These are phyloP conservation scores for Paramisgurnus dabryanus DNA, from an alignment of 2,113 vertebrate genomes.

Conservation along the genomic window DNA sequence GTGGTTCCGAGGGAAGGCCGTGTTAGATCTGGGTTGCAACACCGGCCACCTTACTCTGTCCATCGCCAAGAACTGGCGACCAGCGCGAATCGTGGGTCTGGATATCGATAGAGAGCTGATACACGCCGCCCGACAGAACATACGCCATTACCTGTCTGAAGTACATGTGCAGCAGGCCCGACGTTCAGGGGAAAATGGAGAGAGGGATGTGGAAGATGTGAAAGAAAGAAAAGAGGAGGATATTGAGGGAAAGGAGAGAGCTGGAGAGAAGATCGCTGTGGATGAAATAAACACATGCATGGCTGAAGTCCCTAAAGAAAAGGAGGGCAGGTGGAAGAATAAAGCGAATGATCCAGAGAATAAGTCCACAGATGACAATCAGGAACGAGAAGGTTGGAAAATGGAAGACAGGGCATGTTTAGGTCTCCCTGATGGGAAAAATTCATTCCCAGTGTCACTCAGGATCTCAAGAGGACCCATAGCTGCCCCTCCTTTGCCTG, in stretches of 20 bases:
- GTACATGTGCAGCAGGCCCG: conserved; percentile 71
- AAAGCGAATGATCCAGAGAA: background rate
- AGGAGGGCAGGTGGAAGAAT: background rate
- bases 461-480: conserved; percentile 86
- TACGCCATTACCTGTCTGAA: conserved; percentile 88
- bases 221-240: conserved; percentile 47
- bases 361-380: background rate
- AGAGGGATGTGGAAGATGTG: conserved; percentile 5
- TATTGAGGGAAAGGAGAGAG: conserved; percentile 52
- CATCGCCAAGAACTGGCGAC: conserved; percentile 82
- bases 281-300: background rate
- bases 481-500: conserved; percentile 80
- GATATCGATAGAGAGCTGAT: conserved; percentile 85
- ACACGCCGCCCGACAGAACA: conserved; percentile 85
- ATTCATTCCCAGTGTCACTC: conserved; percentile 81
- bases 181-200: conserved; percentile 37
- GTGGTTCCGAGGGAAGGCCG: conserved; percentile 86
- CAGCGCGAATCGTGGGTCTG: conserved; percentile 82
- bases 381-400: background rate
- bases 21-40: conserved; percentile 91
- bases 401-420: background rate
- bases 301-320: background rate
- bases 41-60: conserved; percentile 87
- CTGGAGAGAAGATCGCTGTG: conserved; percentile 4
- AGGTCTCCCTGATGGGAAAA: conserved; percentile 54